A percentile compares a stretch with the other conserved stretches of the same genome.
Evolutionary conservation across 2,113 vertebrate species (phyloP).

Genomic region (Rynchops niger): DNA sequence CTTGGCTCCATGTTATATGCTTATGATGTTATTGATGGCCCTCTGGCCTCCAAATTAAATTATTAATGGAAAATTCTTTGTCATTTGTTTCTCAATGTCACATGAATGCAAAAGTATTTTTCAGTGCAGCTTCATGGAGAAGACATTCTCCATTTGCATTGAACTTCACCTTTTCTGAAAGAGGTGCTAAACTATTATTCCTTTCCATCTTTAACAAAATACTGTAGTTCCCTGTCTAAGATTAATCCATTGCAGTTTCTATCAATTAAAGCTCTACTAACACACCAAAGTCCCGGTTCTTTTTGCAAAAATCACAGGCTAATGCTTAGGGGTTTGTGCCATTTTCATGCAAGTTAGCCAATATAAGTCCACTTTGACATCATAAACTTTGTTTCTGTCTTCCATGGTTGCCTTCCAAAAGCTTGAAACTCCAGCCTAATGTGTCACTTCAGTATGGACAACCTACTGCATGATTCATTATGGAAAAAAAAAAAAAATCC

Average conservation of each 20-base stretch:
- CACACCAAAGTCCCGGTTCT: not conserved
- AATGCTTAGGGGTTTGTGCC: not conserved
- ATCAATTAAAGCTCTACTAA: not conserved
- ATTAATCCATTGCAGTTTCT: not conserved
- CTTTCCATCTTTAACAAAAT: not conserved
- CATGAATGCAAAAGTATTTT: constrained; percentile 53
- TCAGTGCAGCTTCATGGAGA: not conserved
- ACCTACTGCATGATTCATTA: not conserved
- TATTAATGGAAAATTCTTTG: constrained; percentile 57
- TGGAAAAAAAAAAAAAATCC: not conserved
- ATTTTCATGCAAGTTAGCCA: not conserved
- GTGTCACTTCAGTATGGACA: not conserved
- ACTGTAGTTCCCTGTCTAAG: not conserved
- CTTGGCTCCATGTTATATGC: not conserved
- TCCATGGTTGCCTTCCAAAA: not conserved
- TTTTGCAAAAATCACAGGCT: not conserved
- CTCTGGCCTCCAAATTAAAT: constrained; percentile 47
- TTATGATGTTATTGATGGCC: constrained; percentile 34
- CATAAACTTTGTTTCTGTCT: not conserved
- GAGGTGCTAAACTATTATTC: not conserved
- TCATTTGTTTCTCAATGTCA: constrained; percentile 59
- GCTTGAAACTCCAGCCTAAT: not conserved
- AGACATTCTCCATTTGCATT: not conserved
- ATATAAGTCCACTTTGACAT: not conserved
- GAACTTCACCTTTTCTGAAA: constrained; percentile 3